Evolutionary conservation across 1,140 invertebrate species (phyloP), one percentile per base, ranked within the genome.

Genomic region (Philotrypesis tridentata): DNA sequence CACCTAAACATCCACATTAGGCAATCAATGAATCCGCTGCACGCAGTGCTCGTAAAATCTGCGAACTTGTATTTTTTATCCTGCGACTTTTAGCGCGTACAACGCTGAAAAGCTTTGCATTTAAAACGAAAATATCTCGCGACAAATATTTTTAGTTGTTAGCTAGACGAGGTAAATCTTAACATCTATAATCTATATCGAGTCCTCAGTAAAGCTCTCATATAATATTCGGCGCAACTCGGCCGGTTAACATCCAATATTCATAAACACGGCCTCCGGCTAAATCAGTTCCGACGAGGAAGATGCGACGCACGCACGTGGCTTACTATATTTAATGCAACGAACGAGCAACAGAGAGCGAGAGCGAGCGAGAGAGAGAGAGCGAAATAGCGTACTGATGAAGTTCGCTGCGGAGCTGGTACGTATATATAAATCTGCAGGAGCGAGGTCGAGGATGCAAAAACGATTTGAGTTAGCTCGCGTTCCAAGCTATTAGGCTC

Each of bases 191-290:
- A 37, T 37, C 3, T 37, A 3, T 37, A 37, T 37, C 33, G 33
- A 37, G 9, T 37, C 33, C 9, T 37, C 4, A 5, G 33, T 37
- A 37, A 37, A 37, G 33, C 33, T 43, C 40, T 43, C 40, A 11
- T 43, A 7, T 55, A 55, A 55, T n/a, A 55, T 4, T 6, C 48
- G 21, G 48, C 7, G 21, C 48, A 55, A 71, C 17, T 17, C 43
- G 27, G n/a, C 9, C n/a, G 71, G 55, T 80, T 80, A 80, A 67
- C 79, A 80, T 80, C 21, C 79, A 80, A 80, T 80, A 80, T 80
- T 80, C 79, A 80, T 80, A 80, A 80, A 80, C 71, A 48, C 37
- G 61, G 25, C 37, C 40, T 25, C 23, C 11, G 25, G 55, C 7
- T 80, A 80, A 80, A 80, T 80, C 79, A 73, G 68, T 73, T 65